These are phyloP conservation scores for Zaprionus camerounensis DNA, from an alignment of 1,140 invertebrate genomes.

Conservation along the genomic window DNA sequence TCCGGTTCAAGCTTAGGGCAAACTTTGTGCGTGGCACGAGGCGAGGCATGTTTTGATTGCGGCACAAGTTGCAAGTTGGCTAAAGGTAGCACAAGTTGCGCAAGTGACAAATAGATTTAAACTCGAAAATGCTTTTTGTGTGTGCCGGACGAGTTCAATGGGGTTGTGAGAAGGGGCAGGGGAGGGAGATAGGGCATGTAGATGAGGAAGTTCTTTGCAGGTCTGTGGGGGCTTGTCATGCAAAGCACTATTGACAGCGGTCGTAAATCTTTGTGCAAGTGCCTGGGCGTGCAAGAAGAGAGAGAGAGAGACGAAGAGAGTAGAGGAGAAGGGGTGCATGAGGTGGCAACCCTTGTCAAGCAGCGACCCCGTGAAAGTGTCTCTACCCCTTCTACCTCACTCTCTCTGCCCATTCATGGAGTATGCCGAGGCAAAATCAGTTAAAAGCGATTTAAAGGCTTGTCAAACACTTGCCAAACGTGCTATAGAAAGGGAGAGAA, in stretches of 20 bases:
- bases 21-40: conserved; percentile 30
- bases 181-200: background rate
- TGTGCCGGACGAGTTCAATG: conserved; percentile 12
- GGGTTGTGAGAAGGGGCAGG: background rate
- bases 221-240: conserved; percentile 57
- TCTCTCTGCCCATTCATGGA: background rate
- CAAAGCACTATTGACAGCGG: conserved; percentile 81
- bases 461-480: conserved; percentile 45
- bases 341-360: conserved; percentile 71
- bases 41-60: conserved; percentile 43
- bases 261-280: conserved; percentile 73
- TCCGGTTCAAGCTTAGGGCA: conserved; percentile 12
- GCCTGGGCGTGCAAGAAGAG: background rate
- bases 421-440: conserved; percentile 67
- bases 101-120: conserved; percentile 83
- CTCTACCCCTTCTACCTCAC: too few species aligned
- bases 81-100: conserved; percentile 77
- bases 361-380: background rate
- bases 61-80: conserved; percentile 33
- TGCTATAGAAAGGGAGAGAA: background rate
- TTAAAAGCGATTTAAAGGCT: conserved; percentile 63
- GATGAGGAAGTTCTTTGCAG: background rate
- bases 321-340: background rate
- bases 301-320: too few species aligned
- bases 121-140: conserved; percentile 78